phyloP scores from a whole-genome alignment of 2,888 invertebrate species.

The Gisinianus flammeolus region DNA sequence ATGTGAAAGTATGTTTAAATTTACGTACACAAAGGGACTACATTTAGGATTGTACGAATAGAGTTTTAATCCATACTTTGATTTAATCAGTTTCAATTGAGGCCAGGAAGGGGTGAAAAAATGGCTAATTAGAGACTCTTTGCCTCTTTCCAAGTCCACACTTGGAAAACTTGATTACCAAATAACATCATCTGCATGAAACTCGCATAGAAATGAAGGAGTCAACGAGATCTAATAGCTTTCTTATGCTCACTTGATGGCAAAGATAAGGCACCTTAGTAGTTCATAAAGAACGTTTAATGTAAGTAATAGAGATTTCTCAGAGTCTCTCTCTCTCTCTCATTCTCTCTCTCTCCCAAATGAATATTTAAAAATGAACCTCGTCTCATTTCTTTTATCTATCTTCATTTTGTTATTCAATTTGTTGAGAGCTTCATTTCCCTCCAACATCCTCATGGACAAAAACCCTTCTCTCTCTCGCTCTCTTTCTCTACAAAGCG shows the following conservation, averaged over 20 bases:
- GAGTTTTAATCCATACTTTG: conserved; percentile 35
- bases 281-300: conserved; percentile 49
- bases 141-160: neutral
- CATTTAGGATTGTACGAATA: neutral
- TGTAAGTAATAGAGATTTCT: conserved; percentile 5
- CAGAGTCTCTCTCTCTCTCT: conserved; percentile 9
- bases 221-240: conserved; percentile 26
- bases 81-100: conserved; percentile 35
- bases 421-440: neutral
- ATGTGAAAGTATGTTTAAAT: neutral
- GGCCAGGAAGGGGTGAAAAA: conserved; percentile 9
- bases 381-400: conserved; percentile 20
- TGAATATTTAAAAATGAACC: conserved; percentile 24
- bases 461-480: neutral
- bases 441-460: neutral
- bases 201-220: conserved; percentile 33
- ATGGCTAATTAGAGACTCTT: conserved; percentile 30
- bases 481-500: too few relatives aligned
- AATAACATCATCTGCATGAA: conserved; percentile 36
- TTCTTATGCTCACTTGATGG: conserved; percentile 37
- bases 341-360: conserved; percentile 1
- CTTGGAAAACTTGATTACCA: conserved; percentile 18
- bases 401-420: conserved; percentile 10
- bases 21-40: too few relatives aligned
- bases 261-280: conserved; percentile 54